Evolutionary conservation across 2,113 vertebrate genomes (phyloP).

Genomic region (Arenaria interpres): DNA sequence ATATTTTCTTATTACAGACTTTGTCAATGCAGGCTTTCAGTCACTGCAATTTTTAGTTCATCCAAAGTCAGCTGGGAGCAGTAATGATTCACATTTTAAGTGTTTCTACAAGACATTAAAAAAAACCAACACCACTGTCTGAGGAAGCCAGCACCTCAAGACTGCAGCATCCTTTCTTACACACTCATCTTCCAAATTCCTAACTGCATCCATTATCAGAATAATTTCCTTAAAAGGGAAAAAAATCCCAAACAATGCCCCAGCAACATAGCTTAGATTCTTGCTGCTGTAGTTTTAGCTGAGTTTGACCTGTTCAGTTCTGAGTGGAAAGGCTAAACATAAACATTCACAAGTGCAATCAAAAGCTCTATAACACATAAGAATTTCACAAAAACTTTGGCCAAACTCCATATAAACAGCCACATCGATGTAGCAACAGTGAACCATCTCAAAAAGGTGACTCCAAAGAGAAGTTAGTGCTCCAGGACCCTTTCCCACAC

Average conservation of each 20-base stretch:
- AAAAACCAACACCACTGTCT: not conserved
- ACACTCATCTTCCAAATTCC: not conserved
- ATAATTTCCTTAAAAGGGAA: not conserved
- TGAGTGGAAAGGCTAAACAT: not conserved
- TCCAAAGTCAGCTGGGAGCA: not conserved
- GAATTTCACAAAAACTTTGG: not conserved
- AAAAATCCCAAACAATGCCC: not conserved
- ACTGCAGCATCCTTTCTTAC: not conserved
- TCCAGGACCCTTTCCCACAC: not conserved
- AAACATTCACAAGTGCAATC: not conserved
- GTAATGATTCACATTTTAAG: conserved; percentile 6
- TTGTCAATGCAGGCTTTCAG: not conserved
- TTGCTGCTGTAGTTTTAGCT: not conserved
- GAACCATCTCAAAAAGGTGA: not conserved
- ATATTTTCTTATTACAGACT: not conserved
- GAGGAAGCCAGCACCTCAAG: not conserved
- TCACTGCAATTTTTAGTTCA: conserved; percentile 44
- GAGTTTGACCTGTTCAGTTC: not conserved
- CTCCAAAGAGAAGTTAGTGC: not conserved
- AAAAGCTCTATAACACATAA: not conserved
- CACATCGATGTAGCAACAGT: not conserved
- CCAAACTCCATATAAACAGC: not conserved
- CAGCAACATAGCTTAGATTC: not conserved
- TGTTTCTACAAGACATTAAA: not conserved
- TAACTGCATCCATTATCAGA: not conserved